Base-by-base conservation (phyloP, 2,888 invertebrate genomes). In the Spicauda simplicius region DNA sequence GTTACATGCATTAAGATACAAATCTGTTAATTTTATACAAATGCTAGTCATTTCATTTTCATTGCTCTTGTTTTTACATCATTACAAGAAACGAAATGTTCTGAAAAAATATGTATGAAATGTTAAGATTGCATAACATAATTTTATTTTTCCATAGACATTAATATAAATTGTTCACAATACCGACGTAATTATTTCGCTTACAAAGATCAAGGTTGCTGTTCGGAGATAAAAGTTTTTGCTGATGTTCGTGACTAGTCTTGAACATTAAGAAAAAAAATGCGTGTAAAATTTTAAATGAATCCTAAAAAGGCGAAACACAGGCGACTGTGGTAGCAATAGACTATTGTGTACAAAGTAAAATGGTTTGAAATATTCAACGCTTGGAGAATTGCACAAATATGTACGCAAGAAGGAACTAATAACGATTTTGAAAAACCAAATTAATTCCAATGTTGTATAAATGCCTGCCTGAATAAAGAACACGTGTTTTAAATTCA, bases 131-230 rank as follows among this genome's bases (percentile, higher is more conserved):
- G 65, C 68, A 67, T 68, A 59, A 20, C 67, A 68, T 64, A 71
- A 70, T 70, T 18, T 2, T 71, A 69, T 60, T 70, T 69, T 70
- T 69, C 68, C 64, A 68, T 69, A 70, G 58, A 57, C 68, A 70
- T 63, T 69, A 70, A 71, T 74, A 56, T 70, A 71, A 73, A 70
- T 72, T 73, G 72, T 75, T 74, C 74, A 71, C 72, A 72, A 75
- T 72, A 74, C 74, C 80, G 81, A 82, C 77, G 80, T 88, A 88
- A 88, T 87, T 88, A 88, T 90, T 88, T 88, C 83, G 77, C 84
- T 79, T 83, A 87, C 85, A 86, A 87, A 90, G 87, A 87, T 89
- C 91, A 92, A 92, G 92, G 92, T 81, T 86, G 80, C 78, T 73
- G 75, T 81, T 76, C 75, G 77, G 77, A 85, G 87, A 87, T 89